Conservation (phyloP, 2,888 invertebrate genomes). For the Hypolimnas misippus region DNA sequence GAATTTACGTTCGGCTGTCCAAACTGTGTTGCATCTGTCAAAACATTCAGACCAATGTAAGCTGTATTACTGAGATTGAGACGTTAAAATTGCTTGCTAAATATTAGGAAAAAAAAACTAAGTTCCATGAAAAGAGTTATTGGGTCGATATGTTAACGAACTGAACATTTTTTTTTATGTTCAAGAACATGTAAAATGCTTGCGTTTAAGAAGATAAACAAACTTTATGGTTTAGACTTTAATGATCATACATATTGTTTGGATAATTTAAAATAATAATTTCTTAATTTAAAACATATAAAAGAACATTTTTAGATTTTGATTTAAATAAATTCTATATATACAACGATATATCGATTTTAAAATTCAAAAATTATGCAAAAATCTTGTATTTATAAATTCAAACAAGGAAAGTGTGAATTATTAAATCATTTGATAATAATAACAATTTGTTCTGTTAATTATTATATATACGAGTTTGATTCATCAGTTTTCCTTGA, state of each 20-base stretch:
- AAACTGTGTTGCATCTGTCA: conserved; percentile 10
- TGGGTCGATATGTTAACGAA: conserved; percentile 1
- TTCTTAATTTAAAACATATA: too few relatives aligned
- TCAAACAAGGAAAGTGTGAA: conserved; percentile 23
- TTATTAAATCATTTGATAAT: conserved; percentile 16
- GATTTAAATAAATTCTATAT: too few relatives aligned
- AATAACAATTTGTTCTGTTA: conserved; percentile 11
- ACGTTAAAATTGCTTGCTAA: neutral
- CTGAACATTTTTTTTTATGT: neutral
- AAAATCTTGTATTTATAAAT: conserved; percentile 2
- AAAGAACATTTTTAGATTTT: too few relatives aligned
- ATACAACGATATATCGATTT: too few relatives aligned
- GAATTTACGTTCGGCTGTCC: conserved; percentile 39
- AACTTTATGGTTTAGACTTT: too few relatives aligned
- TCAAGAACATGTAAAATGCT: neutral
- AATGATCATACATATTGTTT: too few relatives aligned
- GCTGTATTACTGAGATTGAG: conserved; percentile 1
- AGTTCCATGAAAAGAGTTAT: neutral
- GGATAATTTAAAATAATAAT: too few relatives aligned
- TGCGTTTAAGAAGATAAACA: neutral
- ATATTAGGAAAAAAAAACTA: neutral
- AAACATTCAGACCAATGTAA: neutral
- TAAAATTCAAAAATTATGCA: too few relatives aligned
- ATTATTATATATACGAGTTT: conserved; percentile 23
- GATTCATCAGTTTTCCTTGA: conserved; percentile 59